Base-by-base conservation (phyloP, 2,888 invertebrate genomes). In the Calameuta pallipes region DNA sequence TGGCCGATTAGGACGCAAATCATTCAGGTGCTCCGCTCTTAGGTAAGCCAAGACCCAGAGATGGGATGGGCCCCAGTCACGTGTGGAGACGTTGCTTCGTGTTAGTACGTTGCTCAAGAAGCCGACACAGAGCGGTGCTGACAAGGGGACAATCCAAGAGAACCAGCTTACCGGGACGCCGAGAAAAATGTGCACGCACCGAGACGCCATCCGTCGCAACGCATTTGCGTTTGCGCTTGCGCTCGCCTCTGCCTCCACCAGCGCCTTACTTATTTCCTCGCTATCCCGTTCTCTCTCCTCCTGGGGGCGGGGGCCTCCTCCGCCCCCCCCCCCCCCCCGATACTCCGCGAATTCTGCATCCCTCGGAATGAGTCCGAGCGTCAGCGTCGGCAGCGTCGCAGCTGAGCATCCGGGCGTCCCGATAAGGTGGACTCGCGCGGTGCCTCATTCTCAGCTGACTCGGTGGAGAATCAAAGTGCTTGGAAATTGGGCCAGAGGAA, bases 41-140 rank as follows among this genome's bases (percentile, higher is more conserved):
- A 74, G 76, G 41, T 76, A 78, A 70, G 71, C 36, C 30, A 78
- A 78, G 78, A 75, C 31, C 69, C 4, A 15, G 81, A 80, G 82
- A 83, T 86, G 89, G 89, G 88, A 89, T 88, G 88, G 89, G 90
- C 89, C 85, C 86, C 89, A 90, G 89, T 90, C 90, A 90, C 90
- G 90, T 90, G 90, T 90, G 85, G 83, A 86, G 83, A 89, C 85
- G 88, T 87, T 87, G 85, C 82, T 87, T 89, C 87, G 87, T 85
- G 88, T 89, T 89, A 89, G 84, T 73, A 82, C 82, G 77, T 76
- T 73, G 80, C 77, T 75, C 56, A 69, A 80, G 78, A 83, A 75
- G 85, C 80, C 79, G 81, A 84, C 82, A 79, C 83, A 84, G 83
- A 84, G 82, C 81, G 83, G 85, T 84, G 87, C 86, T 87, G 88